phyloP scores from a whole-genome alignment of 1,140 invertebrate genomes.

The Drosophila sp. region DNA sequence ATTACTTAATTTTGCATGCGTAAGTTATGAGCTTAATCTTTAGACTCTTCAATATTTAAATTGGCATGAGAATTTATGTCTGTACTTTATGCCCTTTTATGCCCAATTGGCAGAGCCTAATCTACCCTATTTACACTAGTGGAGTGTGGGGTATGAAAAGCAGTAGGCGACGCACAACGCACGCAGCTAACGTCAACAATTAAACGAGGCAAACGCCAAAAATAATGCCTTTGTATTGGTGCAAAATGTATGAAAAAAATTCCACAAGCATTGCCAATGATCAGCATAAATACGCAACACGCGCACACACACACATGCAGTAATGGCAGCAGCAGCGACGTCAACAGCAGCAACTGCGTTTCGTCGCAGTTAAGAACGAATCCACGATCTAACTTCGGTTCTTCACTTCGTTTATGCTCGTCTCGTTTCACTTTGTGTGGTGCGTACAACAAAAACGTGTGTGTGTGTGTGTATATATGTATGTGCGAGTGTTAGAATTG shows the following conservation, averaged over 20 bases:
- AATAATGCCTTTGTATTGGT: slow-evolving; percentile 44
- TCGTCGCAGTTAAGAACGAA: slow-evolving; percentile 43
- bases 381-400: slow-evolving; percentile 28
- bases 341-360: slow-evolving; percentile 41
- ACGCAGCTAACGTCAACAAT: slow-evolving; percentile 55
- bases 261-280: slow-evolving; percentile 56
- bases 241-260: slow-evolving; percentile 69
- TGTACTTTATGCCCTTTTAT: no score
- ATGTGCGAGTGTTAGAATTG: slow-evolving; percentile 29
- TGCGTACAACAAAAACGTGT: slow-evolving; percentile 20
- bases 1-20: no score
- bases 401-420: slow-evolving; percentile 48
- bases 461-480: slow-evolving; percentile 30
- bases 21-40: no score
- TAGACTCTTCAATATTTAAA: no score
- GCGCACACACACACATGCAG: slow-evolving; percentile 41
- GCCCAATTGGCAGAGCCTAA: neutral
- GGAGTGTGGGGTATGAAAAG: slow-evolving; percentile 11
- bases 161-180: slow-evolving; percentile 48
- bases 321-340: slow-evolving; percentile 24
- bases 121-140: neutral
- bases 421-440: slow-evolving; percentile 17
- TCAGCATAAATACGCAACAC: slow-evolving; percentile 77
- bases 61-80: no score
- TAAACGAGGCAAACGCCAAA: slow-evolving; percentile 44